These are phyloP conservation scores for Mechanitis messenoides DNA, from an alignment of 2,888 invertebrate species.

Conservation along the genomic window DNA sequence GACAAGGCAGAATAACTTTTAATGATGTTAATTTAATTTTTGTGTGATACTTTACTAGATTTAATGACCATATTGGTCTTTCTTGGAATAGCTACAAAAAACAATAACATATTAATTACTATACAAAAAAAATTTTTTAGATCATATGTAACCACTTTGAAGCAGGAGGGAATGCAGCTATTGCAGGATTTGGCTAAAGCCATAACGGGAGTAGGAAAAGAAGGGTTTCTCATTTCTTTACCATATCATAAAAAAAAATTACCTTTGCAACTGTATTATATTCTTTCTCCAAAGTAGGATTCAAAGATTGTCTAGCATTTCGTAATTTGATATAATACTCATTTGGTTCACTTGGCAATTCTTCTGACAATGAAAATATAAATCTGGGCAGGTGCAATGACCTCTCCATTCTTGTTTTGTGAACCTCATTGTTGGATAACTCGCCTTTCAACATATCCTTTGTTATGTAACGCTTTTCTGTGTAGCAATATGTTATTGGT, in stretches of 20 bases:
- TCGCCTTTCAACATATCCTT: constrained; percentile 23
- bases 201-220: no score
- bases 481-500: constrained; percentile 59
- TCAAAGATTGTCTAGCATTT: constrained; percentile 57
- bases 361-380: constrained; percentile 77
- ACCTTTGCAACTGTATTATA: constrained; percentile 69
- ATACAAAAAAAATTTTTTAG: no score
- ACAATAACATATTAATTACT: no score
- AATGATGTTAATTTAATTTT: constrained; percentile 78
- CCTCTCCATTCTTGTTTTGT: constrained; percentile 47
- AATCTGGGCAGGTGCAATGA: constrained; percentile 76
- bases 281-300: constrained; percentile 60
- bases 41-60: constrained; percentile 81
- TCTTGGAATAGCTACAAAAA: constrained; percentile 84
- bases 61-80: constrained; percentile 92
- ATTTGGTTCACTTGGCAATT: constrained; percentile 79
- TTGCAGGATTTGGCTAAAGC: no score
- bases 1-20: constrained; percentile 86
- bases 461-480: constrained; percentile 44
- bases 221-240: no score
- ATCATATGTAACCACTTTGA: no score
- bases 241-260: constrained; percentile 6
- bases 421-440: constrained; percentile 48
- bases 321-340: constrained; percentile 75
- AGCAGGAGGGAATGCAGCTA: no score